These are phyloP conservation scores for Carollia perspicillata DNA, from an alignment of 2,113 vertebrate genomes.

Conservation along the genomic window DNA sequence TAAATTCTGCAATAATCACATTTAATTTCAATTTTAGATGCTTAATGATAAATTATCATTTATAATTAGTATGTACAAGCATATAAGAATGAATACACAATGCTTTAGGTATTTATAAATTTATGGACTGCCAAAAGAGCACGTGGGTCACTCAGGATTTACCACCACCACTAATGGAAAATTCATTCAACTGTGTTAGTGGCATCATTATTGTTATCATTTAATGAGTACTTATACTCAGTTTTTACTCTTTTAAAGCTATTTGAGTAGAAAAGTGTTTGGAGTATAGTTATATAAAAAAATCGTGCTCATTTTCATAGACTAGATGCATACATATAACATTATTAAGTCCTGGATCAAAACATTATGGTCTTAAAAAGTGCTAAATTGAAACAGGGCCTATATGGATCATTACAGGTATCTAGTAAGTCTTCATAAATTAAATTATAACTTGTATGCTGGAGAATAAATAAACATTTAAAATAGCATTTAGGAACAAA, in stretches of 20 bases:
- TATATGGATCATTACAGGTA: background rate
- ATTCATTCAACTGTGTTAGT: background rate
- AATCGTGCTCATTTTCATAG: background rate
- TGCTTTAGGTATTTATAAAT: background rate
- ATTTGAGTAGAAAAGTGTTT: background rate
- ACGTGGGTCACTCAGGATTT: background rate
- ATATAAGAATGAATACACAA: background rate
- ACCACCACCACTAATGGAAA: background rate
- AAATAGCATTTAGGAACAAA: background rate
- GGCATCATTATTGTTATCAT: background rate
- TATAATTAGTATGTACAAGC: constrained; percentile 12
- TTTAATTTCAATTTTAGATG: constrained; percentile 26
- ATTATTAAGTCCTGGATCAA: background rate
- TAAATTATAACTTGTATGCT: constrained; percentile 19
- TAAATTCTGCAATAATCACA: constrained; percentile 35
- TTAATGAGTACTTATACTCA: background rate
- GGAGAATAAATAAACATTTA: constrained; percentile 29
- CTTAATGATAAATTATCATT: constrained; percentile 32
- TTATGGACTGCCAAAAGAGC: background rate
- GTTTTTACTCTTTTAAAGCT: constrained; percentile 27
- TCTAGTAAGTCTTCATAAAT: constrained; percentile 41
- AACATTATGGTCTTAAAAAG: background rate
- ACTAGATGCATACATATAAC: background rate
- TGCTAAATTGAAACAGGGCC: background rate
- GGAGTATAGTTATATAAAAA: background rate